phyloP scores from a whole-genome alignment of 2,888 invertebrate species.

The Erpobdella octoculata region DNA sequence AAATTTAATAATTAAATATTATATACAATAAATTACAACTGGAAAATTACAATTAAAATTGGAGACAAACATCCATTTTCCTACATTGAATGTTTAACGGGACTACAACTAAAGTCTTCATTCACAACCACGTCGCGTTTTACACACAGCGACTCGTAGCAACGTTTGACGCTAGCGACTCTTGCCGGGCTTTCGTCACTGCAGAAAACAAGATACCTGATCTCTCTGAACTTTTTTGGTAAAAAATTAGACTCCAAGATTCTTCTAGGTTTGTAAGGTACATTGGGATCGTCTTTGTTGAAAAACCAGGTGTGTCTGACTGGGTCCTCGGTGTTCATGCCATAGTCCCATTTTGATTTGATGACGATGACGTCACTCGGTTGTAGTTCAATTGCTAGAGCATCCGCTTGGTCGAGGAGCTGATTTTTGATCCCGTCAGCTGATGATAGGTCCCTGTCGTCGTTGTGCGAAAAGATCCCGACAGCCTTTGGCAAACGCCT shows the following conservation, averaged over 20 bases:
- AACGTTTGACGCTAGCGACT: neutral
- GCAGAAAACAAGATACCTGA: neutral
- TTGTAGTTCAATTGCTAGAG: too few species aligned
- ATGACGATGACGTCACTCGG: conserved; percentile 2
- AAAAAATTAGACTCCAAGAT: neutral
- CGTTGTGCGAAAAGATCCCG: neutral
- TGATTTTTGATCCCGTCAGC: too few species aligned
- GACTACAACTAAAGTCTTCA: too few species aligned
- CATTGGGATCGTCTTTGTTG: conserved; percentile 1
- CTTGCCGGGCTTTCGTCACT: neutral
- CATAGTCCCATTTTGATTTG: conserved; percentile 1
- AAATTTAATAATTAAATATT: too few species aligned
- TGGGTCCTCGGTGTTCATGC: conserved; percentile 1
- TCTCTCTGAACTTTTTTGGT: conserved; percentile 1
- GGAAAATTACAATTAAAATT: too few species aligned
- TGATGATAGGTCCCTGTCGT: neutral
- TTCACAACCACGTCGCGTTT: too few species aligned
- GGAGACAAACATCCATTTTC: too few species aligned
- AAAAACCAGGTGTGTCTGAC: neutral
- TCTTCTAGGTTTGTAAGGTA: conserved; percentile 2
- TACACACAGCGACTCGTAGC: neutral
- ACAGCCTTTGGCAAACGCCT: conserved; percentile 17
- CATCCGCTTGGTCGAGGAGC: too few species aligned
- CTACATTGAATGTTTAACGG: too few species aligned
- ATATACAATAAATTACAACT: too few species aligned